Conservation (phyloP, 2,113 vertebrate species). For the Ondatra zibethicus region DNA sequence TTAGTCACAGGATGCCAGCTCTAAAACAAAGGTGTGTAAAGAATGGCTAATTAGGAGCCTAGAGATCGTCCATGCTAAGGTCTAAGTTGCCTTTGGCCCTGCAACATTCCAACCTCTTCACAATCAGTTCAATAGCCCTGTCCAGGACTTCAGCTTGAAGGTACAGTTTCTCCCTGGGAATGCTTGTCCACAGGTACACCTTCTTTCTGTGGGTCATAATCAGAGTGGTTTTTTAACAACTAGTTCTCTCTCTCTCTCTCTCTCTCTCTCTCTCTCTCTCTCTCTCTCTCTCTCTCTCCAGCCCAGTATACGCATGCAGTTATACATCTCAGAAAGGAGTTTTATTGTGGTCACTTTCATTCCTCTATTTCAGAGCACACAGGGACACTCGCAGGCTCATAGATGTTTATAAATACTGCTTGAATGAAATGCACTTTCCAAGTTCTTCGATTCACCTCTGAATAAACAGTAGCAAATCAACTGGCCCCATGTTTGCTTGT, state of each 20-base stretch:
- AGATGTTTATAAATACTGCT: background rate
- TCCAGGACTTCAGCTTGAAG: background rate
- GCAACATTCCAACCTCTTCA: background rate
- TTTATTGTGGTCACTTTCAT: background rate
- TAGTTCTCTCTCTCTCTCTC: background rate
- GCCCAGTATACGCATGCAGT: too few species aligned
- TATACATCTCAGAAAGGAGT: background rate
- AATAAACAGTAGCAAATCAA: background rate
- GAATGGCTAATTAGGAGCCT: background rate
- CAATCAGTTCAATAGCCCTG: background rate
- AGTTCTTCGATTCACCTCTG: background rate
- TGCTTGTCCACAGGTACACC: background rate
- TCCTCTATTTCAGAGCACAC: background rate
- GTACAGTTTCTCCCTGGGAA: background rate
- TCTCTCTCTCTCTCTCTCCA: background rate
- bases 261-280: background rate
- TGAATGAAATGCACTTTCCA: background rate
- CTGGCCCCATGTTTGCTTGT: too few species aligned
- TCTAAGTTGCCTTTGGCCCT: background rate
- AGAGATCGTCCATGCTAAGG: background rate
- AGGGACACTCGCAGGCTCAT: background rate
- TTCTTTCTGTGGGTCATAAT: background rate
- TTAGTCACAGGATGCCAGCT: background rate
- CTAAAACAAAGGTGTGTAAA: background rate
- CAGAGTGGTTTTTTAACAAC: background rate